A percentile compares a stretch with the other conserved stretches of the same genome.
phyloP scores from a whole-genome alignment of 2,888 invertebrate genomes.

The Cosmorhoe ocellata region DNA sequence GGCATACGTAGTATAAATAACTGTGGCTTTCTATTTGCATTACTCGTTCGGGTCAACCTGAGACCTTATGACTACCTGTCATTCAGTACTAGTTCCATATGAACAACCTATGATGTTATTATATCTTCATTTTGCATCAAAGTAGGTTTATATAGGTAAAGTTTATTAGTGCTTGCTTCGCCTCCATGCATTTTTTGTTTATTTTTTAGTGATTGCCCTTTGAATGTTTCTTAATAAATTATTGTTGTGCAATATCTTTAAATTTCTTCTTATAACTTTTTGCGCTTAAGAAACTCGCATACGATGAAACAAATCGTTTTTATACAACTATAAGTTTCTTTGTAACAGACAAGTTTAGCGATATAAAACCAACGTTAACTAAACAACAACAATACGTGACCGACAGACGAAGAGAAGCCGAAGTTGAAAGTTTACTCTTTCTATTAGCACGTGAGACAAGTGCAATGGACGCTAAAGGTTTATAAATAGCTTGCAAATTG shows the following conservation, averaged over 20 bases:
- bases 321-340: too few species aligned
- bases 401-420: constrained; percentile 4
- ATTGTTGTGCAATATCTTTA: too few species aligned
- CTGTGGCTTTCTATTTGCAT: constrained; percentile 49
- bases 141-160: constrained; percentile 12
- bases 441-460: constrained; percentile 35
- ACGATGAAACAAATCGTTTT: too few species aligned
- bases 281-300: too few species aligned
- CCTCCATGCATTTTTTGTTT: not conserved
- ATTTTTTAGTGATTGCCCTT: too few species aligned
- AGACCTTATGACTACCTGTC: constrained; percentile 53
- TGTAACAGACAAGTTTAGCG: constrained; percentile 5
- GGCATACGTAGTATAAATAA: constrained; percentile 10
- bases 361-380: constrained; percentile 24
- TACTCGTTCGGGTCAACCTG: constrained; percentile 42
- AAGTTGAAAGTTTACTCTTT: constrained; percentile 33
- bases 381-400: constrained; percentile 32
- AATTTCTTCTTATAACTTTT: too few species aligned
- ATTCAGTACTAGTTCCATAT: constrained; percentile 28
- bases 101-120: constrained; percentile 13
- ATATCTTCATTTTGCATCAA: constrained; percentile 22
- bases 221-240: too few species aligned
- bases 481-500: constrained; percentile 28
- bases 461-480: constrained; percentile 31
- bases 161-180: not conserved